These are phyloP conservation scores for Cuniculus paca DNA, from an alignment of 2,797 vertebrate species.

Conservation along the genomic window DNA sequence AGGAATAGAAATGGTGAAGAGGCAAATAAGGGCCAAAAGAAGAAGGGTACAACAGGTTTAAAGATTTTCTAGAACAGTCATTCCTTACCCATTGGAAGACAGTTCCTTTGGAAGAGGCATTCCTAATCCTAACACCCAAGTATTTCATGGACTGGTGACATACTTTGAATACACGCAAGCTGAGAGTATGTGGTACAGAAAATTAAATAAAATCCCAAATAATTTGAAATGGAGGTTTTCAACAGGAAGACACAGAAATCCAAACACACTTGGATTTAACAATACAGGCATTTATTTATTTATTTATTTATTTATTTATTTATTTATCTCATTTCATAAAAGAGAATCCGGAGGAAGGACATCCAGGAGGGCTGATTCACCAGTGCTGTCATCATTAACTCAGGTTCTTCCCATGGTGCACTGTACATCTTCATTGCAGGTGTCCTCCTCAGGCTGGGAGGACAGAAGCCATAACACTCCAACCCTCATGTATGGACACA, in stretches of 20 bases:
- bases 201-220: not conserved
- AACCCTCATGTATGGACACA: not conserved
- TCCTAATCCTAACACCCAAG: not conserved
- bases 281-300: not conserved
- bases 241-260: not conserved
- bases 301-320: not conserved
- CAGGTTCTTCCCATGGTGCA: not conserved
- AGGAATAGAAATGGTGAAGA: not conserved
- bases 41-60: not conserved
- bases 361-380: not conserved
- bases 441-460: not conserved
- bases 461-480: not conserved
- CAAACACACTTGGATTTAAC: not conserved
- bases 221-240: conserved; percentile 12
- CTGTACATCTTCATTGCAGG: not conserved
- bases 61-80: not conserved
- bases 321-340: not conserved
- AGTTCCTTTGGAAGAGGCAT: not conserved
- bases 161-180: not conserved
- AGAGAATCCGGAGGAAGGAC: not conserved
- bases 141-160: not conserved
- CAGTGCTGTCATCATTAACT: not conserved
- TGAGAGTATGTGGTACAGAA: not conserved
- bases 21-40: not conserved
- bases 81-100: not conserved